phyloP scores from a whole-genome alignment of 2,113 vertebrate genomes.

The Fulmarus glacialis region DNA sequence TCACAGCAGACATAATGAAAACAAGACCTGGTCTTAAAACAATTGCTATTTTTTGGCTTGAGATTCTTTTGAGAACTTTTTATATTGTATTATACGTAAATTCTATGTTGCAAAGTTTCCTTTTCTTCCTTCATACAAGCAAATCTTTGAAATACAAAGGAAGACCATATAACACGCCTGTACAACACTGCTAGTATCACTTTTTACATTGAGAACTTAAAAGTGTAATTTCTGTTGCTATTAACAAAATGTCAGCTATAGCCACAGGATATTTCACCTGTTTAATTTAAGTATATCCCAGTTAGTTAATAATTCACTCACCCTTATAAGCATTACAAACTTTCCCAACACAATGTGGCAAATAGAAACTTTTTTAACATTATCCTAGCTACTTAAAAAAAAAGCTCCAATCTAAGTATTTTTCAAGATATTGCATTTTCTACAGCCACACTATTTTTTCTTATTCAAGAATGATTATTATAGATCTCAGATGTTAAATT shows the following conservation, averaged over 20 bases:
- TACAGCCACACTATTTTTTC: not conserved
- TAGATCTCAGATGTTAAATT: not conserved
- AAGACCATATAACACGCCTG: not conserved
- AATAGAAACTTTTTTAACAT: not conserved
- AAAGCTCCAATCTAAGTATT: not conserved
- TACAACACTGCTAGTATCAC: too few relatives aligned
- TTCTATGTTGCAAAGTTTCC: not conserved
- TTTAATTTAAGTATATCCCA: not conserved
- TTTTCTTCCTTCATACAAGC: not conserved
- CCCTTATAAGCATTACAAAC: not conserved
- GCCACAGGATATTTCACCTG: not conserved
- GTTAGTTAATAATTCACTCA: slow-evolving; percentile 24
- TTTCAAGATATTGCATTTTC: not conserved
- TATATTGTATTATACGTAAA: rapidly evolving
- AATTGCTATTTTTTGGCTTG: not conserved
- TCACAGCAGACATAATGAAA: not conserved
- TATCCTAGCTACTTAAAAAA: not conserved
- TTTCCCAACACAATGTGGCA: not conserved
- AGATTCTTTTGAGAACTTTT: not conserved
- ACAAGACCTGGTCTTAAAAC: not conserved
- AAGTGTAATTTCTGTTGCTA: not conserved
- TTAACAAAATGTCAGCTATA: not conserved
- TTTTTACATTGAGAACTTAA: not conserved
- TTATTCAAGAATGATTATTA: not conserved
- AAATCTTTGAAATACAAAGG: not conserved